A percentile compares a stretch with the other conserved stretches of the same genome.
phyloP scores from a whole-genome alignment of 1,140 invertebrate species.

The Cyclargus thomasi region DNA sequence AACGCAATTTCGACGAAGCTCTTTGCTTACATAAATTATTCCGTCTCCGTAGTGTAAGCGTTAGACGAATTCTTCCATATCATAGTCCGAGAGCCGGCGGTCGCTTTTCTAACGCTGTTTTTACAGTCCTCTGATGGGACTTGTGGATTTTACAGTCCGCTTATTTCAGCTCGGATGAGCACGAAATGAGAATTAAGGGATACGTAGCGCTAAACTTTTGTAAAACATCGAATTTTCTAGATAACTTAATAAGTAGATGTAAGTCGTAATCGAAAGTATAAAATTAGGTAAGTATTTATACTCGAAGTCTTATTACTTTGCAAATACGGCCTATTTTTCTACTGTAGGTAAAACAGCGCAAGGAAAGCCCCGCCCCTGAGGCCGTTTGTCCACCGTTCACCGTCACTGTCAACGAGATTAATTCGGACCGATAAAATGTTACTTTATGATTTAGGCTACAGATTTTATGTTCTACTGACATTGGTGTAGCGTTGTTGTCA shows the following conservation, averaged over 20 bases:
- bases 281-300: not conserved
- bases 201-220: not conserved
- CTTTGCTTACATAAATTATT: not conserved
- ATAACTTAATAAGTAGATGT: not conserved
- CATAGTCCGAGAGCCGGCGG: constrained; percentile 21
- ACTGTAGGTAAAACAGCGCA: no score
- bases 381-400: no score
- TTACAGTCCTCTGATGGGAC: not conserved
- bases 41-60: not conserved
- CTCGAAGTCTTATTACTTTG: not conserved
- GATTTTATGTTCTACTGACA: no score
- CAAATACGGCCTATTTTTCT: no score
- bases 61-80: constrained; percentile 53
- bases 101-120: not conserved
- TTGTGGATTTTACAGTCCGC: not conserved
- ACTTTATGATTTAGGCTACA: no score
- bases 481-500: no score
- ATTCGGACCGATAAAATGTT: no score
- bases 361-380: not conserved
- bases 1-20: no score
- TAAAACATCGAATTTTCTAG: constrained; percentile 3
- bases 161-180: not conserved
- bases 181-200: not conserved
- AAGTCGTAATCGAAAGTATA: not conserved
- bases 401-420: no score